Evolutionary conservation across 2,797 vertebrate genomes (phyloP).

Genomic region (Martes flavigula): DNA sequence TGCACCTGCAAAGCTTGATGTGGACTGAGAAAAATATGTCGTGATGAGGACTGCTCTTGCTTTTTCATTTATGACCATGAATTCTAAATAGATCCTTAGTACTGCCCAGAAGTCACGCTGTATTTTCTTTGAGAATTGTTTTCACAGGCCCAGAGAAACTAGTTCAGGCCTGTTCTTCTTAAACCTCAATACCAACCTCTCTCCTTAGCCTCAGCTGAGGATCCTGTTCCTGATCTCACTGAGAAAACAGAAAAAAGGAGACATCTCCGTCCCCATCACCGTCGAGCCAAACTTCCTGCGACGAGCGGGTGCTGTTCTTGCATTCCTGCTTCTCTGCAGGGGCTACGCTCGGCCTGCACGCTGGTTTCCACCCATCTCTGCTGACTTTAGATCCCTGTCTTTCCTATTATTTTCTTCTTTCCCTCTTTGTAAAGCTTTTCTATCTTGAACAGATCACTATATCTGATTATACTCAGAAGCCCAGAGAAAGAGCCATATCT

Average conservation of each 20-base stretch:
- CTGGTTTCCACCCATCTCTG: not conserved
- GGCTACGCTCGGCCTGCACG: accelerated
- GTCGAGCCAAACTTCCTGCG: not conserved
- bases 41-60: not conserved
- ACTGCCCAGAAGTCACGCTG: not conserved
- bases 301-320: accelerated
- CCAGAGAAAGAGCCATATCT: not conserved
- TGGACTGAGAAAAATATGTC: not conserved
- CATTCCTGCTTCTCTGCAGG: not conserved
- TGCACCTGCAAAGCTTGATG: not conserved
- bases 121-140: not conserved
- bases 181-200: not conserved
- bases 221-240: not conserved
- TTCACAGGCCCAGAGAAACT: not conserved
- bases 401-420: not conserved
- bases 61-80: not conserved
- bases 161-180: not conserved
- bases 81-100: not conserved
- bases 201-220: not conserved
- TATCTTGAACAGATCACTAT: not conserved
- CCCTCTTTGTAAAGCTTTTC: not conserved
- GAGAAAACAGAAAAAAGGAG: not conserved
- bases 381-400: no score
- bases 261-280: not conserved
- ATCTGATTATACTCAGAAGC: not conserved